Evolutionary conservation across 2,797 vertebrate species (phyloP), one percentile per base, ranked within the genome.

Genomic region (Sarcophilus harrisii): DNA sequence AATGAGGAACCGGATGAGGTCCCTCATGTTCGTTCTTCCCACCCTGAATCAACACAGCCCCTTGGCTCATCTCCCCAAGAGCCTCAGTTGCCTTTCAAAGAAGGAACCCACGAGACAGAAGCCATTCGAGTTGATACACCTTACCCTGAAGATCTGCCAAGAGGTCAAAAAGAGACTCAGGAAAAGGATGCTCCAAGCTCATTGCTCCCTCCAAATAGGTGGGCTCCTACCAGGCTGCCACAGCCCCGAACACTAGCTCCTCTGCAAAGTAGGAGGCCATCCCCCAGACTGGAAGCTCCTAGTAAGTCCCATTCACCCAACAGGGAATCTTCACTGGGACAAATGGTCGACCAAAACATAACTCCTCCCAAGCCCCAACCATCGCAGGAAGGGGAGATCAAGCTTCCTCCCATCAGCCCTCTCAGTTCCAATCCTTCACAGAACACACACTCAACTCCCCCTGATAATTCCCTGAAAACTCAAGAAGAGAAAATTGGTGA

Each of bases 171-270:
- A 2, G 93, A 95, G 95, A 18, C 11, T 57, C 94, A 89, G 57
- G 92, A 54, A n/a, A 11, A 5, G 14, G 91, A 81, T 1, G 81
- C 87, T 45, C 60, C 57, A 0, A 1, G 0, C 24, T 8, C 93
- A 11, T 11, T 60, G 62, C 95, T 73, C 8, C 60, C 97, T 55
- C 93, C 30, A 18, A 90, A 90, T 73, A 14, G 24, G 11, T 95
- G 97, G 92, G 97, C 97, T 16, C 97, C 98, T n/a, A 97, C 97
- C 28, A 97, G 97, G 93, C 92, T 98, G 62, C 98, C 97, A 4
- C 97, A 96, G 90, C 98, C 98, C 1, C 97, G 66, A 30, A 90
- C 92, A 1, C 97, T 98, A 0, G 98, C 97, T 8, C 97, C 97
- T 0, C 87, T 98, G 18, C 98, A 98, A 96, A 98, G 97, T n/a